Evolutionary conservation across 2,888 invertebrate genomes (phyloP), one percentile per base, ranked within the genome.

Genomic region (Spodoptera littoralis): DNA sequence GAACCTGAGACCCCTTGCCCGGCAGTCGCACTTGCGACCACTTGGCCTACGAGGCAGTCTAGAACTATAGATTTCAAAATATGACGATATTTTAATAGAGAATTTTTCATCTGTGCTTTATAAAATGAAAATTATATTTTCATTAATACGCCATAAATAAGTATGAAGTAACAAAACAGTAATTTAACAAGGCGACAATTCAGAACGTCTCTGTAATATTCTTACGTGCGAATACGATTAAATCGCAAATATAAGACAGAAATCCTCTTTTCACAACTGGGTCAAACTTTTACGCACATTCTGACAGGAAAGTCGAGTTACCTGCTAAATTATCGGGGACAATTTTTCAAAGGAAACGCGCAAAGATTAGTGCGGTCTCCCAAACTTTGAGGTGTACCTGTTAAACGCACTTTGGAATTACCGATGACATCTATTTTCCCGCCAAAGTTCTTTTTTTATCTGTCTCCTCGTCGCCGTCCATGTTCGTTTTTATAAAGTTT

Each of bases 261-360:
- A 52, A 53, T 47, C 30, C 53, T 45, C 30, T 27, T 22, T 43
- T 46, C 11, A 45, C 18, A 85, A 85, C 77, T 85, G 63, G 84
- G 84, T 84, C 84, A 84, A 83, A 84, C 78, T 80, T 66, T 13
- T 2, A 61, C 65, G 57, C 61, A 54, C 63, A 60, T 54, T 47
- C 70, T 54, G 70, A 66, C 68, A 68, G 64, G 67, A 69, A 81
- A 82, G 71, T 79, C 77, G 66, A 61, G 76, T 77, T 71, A 69
- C 82, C 60, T 65, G 77, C 73, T 84, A 82, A 88, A 84, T 84
- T 84, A 87, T 85, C 67, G 70, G 73, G 70, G 72, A 77, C 76
- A 87, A 36, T 86, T 85, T 83, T 84, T 86, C 85, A 84, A 58
- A 51, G 59, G 53, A 67, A 27, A 74, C 77, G 51, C 68, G 66